These are phyloP conservation scores for Prochilodus magdalenae DNA, from an alignment of 2,113 vertebrate genomes.

Conservation along the genomic window DNA sequence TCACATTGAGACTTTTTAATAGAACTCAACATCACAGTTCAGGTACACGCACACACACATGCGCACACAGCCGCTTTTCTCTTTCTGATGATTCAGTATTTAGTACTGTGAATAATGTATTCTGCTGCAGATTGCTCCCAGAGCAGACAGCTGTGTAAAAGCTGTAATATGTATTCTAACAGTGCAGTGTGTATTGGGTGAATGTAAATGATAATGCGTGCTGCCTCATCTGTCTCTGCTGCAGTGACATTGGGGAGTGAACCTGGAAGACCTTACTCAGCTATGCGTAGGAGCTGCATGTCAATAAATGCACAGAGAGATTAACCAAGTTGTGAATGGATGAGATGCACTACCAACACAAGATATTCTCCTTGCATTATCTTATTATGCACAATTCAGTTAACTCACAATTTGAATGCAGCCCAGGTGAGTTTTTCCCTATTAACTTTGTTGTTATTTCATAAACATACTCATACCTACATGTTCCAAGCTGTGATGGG, in stretches of 20 bases:
- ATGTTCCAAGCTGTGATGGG: no score
- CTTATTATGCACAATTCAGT: no score
- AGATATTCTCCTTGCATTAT: no score
- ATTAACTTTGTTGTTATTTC: no score
- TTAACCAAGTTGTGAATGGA: not conserved
- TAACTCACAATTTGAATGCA: no score
- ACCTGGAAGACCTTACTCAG: constrained; percentile 8
- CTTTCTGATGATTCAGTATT: constrained; percentile 34
- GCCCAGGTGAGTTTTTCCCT: no score
- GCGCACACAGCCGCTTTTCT: not conserved
- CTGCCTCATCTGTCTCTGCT: constrained; percentile 9
- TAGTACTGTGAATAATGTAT: constrained; percentile 27
- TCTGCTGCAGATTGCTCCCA: constrained; percentile 15
- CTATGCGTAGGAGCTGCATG: constrained; percentile 8
- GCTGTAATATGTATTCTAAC: constrained; percentile 26
- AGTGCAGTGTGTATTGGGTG: not conserved
- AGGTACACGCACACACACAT: not conserved
- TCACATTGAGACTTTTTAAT: constrained; percentile 25
- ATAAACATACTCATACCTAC: no score
- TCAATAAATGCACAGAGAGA: constrained; percentile 32
- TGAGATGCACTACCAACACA: no score
- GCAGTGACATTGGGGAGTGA: constrained; percentile 11
- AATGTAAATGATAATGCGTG: not conserved
- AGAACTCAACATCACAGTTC: not conserved
- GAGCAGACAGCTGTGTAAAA: constrained; percentile 27